Conservation (phyloP, 2,888 invertebrate species). For the Andrena minutula region DNA sequence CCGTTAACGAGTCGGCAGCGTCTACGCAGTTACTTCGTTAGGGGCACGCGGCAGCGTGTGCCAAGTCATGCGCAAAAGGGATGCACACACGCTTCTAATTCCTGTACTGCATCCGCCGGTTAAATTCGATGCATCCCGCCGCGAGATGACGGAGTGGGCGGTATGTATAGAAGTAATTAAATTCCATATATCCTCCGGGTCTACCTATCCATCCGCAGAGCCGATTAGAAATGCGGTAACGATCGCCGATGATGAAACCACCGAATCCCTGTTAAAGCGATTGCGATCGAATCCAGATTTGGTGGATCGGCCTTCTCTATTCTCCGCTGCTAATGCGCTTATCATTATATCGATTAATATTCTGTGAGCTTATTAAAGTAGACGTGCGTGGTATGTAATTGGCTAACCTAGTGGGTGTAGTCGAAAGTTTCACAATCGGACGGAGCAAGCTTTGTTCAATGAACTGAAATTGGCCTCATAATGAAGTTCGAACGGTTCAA, state of each 20-base stretch:
- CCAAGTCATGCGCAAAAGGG: neutral
- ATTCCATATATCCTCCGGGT: constrained; percentile 7
- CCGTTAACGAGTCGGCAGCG: neutral
- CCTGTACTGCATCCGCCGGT: neutral
- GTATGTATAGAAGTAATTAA: constrained; percentile 24
- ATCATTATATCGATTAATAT: constrained; percentile 11
- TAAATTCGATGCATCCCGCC: constrained; percentile 24
- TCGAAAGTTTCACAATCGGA: neutral
- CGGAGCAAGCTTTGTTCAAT: neutral
- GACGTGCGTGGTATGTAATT: neutral
- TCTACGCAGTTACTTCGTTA: neutral
- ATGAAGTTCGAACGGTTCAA: too few relatives aligned
- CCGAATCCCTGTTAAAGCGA: constrained; percentile 28
- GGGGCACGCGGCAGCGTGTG: neutral
- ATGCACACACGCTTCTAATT: too few relatives aligned
- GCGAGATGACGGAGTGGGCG: neutral
- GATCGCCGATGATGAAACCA: constrained; percentile 17
- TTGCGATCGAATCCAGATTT: constrained; percentile 6
- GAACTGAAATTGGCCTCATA: too few relatives aligned
- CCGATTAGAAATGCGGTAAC: constrained; percentile 29
- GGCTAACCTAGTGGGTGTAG: neutral
- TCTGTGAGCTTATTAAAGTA: neutral
- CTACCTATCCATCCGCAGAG: neutral
- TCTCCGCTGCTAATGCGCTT: neutral
- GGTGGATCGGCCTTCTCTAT: constrained; percentile 9